Base-by-base conservation (phyloP, 2,888 invertebrate species). In the Ophion costatus region DNA sequence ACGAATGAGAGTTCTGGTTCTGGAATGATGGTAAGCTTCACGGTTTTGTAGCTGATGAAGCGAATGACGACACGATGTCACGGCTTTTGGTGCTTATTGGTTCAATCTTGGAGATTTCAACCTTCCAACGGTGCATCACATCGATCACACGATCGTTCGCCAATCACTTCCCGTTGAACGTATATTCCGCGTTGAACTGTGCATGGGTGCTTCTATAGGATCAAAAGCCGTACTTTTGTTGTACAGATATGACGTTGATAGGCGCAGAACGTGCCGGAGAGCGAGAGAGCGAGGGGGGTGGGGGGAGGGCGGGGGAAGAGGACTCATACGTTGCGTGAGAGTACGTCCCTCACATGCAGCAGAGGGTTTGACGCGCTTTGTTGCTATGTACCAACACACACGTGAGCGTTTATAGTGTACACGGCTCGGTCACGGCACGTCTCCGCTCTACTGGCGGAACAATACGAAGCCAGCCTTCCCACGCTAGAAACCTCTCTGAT, bases 121-220 rank as follows among this genome's bases (percentile, higher is more conserved):
- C 20, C 20, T 45, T 56, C 59, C 29, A 29, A 29, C 29, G 67
- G 76, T 67, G 69, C 45, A 42, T 81, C 81, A 74, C 67, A 78
- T 81, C 84, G 81, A 78, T 81, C 78, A 81, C 45, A 45, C 73
- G 77, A 81, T 63, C 70, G 80, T 78, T 81, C 38, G 20, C 38
- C 74, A 64, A 84, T 81, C 80, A 74, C 80, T 80, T 78, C 56
- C 73, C 42, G n/a, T 51, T 33, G 29, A n/a, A 33, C 77, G 61
- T 22, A 69, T 61, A 45, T 42, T 61, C n/a, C 17, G 22, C 20
- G 63, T 42, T 63, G 61, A 66, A 33, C 70, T 22, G 75, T 66
- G 63, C 61, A 59, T 67, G 61, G 33, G 45, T 22, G 33, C 38
- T 45, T 69, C 22, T 59, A 33, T 73, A 57, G 59, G 11, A 69